These are phyloP conservation scores for Oreotrochilus melanogaster DNA, from an alignment of 2,113 vertebrate species.

Conservation along the genomic window DNA sequence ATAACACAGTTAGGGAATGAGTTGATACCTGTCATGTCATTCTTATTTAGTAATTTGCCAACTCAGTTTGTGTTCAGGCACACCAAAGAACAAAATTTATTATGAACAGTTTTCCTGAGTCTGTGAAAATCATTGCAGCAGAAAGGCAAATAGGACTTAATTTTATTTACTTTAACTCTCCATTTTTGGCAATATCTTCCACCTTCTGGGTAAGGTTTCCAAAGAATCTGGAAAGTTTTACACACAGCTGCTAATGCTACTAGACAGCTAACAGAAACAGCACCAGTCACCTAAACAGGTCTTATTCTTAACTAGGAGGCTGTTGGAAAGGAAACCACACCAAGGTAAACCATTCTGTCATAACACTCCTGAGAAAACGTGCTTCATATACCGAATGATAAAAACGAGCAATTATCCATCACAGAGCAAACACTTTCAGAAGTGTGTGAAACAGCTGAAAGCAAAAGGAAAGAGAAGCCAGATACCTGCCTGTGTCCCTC, in stretches of 20 bases:
- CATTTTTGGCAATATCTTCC: background rate
- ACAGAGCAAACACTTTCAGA: background rate
- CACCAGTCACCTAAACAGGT: background rate
- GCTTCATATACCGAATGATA: background rate
- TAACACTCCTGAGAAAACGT: background rate
- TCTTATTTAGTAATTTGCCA: background rate
- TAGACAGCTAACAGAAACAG: background rate
- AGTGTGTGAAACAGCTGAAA: background rate
- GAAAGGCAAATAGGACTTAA: background rate
- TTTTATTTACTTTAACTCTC: background rate
- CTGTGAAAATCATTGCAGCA: background rate
- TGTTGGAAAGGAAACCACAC: background rate
- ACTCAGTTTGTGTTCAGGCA: background rate
- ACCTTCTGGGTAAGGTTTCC: background rate
- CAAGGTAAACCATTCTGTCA: background rate
- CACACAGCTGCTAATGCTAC: background rate
- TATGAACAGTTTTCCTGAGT: background rate
- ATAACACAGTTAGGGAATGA: rapidly evolving
- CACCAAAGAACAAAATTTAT: background rate
- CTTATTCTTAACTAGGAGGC: background rate
- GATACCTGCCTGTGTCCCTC: background rate
- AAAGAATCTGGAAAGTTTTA: background rate
- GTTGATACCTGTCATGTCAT: background rate
- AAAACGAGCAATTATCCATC: background rate
- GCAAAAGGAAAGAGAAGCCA: background rate